Percentiles rank a stretch among this genome's conserved stretches.
phyloP scores from a whole-genome alignment of 2,113 vertebrate genomes.

The Dipodomys merriami region DNA sequence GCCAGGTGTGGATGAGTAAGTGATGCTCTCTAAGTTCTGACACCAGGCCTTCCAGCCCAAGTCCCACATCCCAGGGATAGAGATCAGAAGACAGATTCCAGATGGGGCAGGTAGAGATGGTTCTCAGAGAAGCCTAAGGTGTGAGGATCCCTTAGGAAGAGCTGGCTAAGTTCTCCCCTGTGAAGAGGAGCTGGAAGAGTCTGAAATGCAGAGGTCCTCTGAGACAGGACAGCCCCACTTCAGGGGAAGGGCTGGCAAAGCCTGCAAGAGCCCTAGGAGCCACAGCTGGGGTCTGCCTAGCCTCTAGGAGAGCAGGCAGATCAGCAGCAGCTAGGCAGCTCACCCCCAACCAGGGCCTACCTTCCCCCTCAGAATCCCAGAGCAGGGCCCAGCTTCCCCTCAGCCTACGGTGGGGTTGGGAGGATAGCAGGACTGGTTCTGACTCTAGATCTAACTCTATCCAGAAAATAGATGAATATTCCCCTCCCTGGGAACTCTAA shows the following conservation, averaged over 20 bases:
- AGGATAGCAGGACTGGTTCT: no score
- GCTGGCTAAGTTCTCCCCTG: not conserved
- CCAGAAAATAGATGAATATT: no score
- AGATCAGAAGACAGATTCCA: not conserved
- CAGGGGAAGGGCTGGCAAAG: no score
- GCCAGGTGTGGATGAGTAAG: not conserved
- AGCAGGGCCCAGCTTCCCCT: no score
- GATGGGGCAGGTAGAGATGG: not conserved
- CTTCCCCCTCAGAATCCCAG: not conserved
- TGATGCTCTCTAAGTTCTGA: not conserved
- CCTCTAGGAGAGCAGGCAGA: no score
- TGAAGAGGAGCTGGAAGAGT: not conserved
- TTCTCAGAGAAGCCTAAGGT: not conserved
- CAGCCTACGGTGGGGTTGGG: no score
- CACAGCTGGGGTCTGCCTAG: no score
- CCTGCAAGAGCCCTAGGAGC: no score
- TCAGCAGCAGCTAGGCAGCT: not conserved
- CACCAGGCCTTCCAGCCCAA: not conserved
- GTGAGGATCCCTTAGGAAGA: not conserved
- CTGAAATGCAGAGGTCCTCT: not conserved
- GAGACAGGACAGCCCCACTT: no score
- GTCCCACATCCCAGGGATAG: not conserved
- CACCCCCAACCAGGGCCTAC: not conserved
- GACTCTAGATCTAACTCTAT: no score
- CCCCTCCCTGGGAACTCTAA: no score